A percentile compares a stretch with the other conserved stretches of the same genome.
phyloP scores from a whole-genome alignment of 2,113 vertebrate species.

The Hyperoodon ampullatus region DNA sequence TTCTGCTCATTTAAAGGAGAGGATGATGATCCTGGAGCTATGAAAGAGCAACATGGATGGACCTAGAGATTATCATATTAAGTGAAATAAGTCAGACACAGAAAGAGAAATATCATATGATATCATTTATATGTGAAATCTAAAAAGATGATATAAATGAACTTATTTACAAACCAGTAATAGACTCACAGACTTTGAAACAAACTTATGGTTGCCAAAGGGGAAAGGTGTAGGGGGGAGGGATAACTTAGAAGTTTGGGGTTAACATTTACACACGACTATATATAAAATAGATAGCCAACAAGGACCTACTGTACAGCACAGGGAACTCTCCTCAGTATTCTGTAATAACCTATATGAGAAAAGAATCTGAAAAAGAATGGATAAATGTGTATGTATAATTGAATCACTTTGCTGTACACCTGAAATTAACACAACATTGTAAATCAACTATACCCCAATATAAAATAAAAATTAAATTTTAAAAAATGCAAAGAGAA shows the following conservation, averaged over 20 bases:
- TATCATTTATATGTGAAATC: background rate
- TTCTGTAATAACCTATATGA: background rate
- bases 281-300: background rate
- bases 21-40: background rate
- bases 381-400: background rate
- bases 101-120: background rate
- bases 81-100: background rate
- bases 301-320: background rate
- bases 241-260: background rate
- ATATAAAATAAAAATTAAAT: background rate
- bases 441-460: background rate
- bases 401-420: background rate
- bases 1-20: background rate
- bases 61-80: background rate
- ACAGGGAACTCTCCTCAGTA: background rate
- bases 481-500: background rate
- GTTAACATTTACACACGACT: background rate
- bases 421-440: background rate
- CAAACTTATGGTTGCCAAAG: background rate
- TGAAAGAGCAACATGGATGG: background rate
- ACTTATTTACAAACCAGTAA: background rate
- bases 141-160: background rate
- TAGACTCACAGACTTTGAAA: background rate
- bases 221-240: background rate
- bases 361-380: background rate